A percentile compares a stretch with the other conserved stretches of the same genome.
phyloP scores from a whole-genome alignment of 2,888 invertebrate genomes.

The Pollenia amentaria region DNA sequence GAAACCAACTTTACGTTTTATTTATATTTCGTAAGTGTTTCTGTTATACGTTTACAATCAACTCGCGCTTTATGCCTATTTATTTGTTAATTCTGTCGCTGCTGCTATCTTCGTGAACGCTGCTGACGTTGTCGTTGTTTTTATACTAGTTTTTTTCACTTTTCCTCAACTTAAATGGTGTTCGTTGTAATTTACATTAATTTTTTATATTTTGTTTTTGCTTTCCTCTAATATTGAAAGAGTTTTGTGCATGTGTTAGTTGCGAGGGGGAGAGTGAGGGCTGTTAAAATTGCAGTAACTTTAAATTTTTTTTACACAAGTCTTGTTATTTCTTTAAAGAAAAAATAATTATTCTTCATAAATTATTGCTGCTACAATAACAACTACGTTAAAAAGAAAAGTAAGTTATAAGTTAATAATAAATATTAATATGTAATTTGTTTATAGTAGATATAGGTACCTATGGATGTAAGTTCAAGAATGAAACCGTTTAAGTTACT shows the following conservation, averaged over 20 bases:
- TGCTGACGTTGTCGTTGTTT: slow-evolving; percentile 50
- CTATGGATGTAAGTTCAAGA: too few relatives aligned
- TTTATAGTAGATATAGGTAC: background rate
- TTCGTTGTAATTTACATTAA: slow-evolving; percentile 43
- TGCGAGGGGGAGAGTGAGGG: slow-evolving; percentile 46
- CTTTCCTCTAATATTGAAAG: background rate
- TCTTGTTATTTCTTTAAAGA: slow-evolving; percentile 6
- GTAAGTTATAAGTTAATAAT: slow-evolving; percentile 23
- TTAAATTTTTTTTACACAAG: slow-evolving; percentile 59
- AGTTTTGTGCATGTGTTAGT: background rate
- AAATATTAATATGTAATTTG: background rate
- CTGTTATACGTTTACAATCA: slow-evolving; percentile 50
- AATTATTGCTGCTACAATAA: slow-evolving; percentile 37
- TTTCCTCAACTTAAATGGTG: slow-evolving; percentile 35
- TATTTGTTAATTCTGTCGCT: background rate
- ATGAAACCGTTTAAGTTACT: too few relatives aligned
- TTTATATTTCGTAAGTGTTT: slow-evolving; percentile 39
- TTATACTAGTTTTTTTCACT: slow-evolving; percentile 44
- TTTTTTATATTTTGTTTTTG: slow-evolving; percentile 23
- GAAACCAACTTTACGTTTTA: slow-evolving; percentile 44
- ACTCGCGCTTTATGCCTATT: slow-evolving; percentile 58
- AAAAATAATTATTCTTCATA: slow-evolving; percentile 12
- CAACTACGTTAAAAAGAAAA: background rate
- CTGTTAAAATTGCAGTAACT: slow-evolving; percentile 78
- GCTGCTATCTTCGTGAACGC: slow-evolving; percentile 8